Percentiles rank a stretch among this genome's conserved stretches.
Conservation (phyloP, 2,797 vertebrate species). For the Falco peregrinus region DNA sequence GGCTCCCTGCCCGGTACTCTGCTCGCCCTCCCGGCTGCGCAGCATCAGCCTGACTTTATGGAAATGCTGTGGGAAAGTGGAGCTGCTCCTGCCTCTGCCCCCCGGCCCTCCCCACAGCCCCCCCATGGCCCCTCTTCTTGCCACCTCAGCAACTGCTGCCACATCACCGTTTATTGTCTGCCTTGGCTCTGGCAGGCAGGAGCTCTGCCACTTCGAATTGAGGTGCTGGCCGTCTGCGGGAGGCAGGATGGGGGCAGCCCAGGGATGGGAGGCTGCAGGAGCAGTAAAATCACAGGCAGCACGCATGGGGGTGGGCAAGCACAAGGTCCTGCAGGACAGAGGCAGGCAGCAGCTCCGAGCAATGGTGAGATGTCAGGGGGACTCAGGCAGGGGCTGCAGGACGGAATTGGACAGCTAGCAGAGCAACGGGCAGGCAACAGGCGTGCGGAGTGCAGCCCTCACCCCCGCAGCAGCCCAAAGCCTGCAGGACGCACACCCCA, state of each 20-base stretch:
- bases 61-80: background rate
- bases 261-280: background rate
- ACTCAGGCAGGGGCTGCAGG: rapidly evolving
- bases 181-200: background rate
- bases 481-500: background rate
- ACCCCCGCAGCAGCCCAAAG: background rate
- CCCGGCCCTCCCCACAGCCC: rapidly evolving
- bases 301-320: background rate
- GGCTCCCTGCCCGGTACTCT: background rate
- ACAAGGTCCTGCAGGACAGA: background rate
- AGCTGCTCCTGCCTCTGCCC: background rate
- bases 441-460: background rate
- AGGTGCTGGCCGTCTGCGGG: background rate
- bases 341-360: background rate
- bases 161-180: rapidly evolving
- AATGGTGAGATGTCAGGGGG: background rate
- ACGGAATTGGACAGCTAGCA: background rate
- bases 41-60: rapidly evolving
- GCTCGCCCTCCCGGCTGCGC: background rate
- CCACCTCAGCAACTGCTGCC: background rate
- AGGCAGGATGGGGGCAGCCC: background rate
- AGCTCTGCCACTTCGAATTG: background rate
- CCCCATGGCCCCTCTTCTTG: background rate
- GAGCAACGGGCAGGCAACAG: background rate
- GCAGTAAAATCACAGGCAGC: background rate